A percentile compares a stretch with the other conserved stretches of the same genome.
Evolutionary conservation across 2,888 invertebrate species (phyloP).

Genomic region (Frankliniella fusca): DNA sequence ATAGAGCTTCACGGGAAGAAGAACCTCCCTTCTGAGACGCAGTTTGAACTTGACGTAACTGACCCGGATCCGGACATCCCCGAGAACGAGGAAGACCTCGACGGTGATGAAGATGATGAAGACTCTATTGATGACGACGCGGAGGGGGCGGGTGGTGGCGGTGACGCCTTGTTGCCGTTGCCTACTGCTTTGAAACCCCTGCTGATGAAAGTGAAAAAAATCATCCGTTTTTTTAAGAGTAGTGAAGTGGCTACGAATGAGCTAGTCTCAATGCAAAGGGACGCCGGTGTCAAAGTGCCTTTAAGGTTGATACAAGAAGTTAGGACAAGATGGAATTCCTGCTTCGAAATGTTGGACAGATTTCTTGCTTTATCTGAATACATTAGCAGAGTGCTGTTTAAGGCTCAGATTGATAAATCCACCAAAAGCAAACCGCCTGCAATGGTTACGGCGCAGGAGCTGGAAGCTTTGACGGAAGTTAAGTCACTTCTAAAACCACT

Average conservation of each 20-base stretch:
- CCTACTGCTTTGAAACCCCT: background rate
- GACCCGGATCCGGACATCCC: conserved; percentile 19
- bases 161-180: too few species aligned
- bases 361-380: background rate
- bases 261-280: background rate
- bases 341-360: background rate
- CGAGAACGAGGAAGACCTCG: conserved; percentile 1
- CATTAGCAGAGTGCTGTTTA: background rate
- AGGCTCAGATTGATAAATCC: background rate
- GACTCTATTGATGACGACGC: background rate
- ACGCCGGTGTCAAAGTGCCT: background rate
- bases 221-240: background rate
- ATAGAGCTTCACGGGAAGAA: conserved; percentile 13
- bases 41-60: background rate
- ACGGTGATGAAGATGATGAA: conserved; percentile 1
- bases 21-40: background rate
- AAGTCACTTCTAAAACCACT: background rate
- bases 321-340: background rate
- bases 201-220: background rate
- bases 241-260: conserved; percentile 1
- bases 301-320: background rate
- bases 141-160: background rate
- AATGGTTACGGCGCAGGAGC: background rate
- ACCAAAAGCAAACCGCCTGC: background rate
- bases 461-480: background rate